Evolutionary conservation across 2,888 invertebrate genomes (phyloP).

Genomic region (Boloria selene): DNA sequence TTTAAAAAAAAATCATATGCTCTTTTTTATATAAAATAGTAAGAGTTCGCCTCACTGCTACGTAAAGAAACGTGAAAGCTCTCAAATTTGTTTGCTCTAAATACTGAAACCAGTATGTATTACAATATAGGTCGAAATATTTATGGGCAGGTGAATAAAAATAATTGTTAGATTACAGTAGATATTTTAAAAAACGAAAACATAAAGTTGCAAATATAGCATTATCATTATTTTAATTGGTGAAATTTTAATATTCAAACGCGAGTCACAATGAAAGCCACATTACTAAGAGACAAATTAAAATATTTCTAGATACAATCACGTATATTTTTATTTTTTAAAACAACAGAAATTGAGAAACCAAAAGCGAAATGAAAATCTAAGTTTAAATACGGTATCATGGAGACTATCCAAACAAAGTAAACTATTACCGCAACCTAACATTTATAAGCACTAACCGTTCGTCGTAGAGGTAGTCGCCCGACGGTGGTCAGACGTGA

Average conservation of each 20-base stretch:
- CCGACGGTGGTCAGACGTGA: slow-evolving; percentile 60
- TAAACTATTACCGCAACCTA: slow-evolving; percentile 52
- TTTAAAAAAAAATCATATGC: slow-evolving; percentile 14
- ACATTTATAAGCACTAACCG: slow-evolving; percentile 40
- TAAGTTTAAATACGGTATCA: slow-evolving; percentile 1
- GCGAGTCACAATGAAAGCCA: too few relatives aligned
- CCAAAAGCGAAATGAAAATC: background rate
- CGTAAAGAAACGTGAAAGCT: slow-evolving; percentile 15
- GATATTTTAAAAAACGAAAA: slow-evolving; percentile 3
- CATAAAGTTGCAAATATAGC: slow-evolving; percentile 1
- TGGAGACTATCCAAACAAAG: slow-evolving; percentile 23
- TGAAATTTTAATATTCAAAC: background rate
- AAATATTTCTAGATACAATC: too few relatives aligned
- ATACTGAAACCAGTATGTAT: slow-evolving; percentile 13
- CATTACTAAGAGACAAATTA: background rate
- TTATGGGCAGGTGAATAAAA: slow-evolving; percentile 18
- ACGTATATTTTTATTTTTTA: too few relatives aligned
- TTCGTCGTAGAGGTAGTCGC: slow-evolving; percentile 44
- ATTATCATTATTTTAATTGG: slow-evolving; percentile 9
- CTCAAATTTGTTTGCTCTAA: slow-evolving; percentile 24
- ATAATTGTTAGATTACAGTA: slow-evolving; percentile 19
- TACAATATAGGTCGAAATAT: slow-evolving; percentile 21
- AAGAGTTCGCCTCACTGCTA: slow-evolving; percentile 11
- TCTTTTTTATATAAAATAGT: slow-evolving; percentile 16
- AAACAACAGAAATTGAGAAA: too few relatives aligned